These are phyloP conservation scores for Plebejus melissa DNA, from an alignment of 2,888 invertebrate genomes.

Conservation along the genomic window DNA sequence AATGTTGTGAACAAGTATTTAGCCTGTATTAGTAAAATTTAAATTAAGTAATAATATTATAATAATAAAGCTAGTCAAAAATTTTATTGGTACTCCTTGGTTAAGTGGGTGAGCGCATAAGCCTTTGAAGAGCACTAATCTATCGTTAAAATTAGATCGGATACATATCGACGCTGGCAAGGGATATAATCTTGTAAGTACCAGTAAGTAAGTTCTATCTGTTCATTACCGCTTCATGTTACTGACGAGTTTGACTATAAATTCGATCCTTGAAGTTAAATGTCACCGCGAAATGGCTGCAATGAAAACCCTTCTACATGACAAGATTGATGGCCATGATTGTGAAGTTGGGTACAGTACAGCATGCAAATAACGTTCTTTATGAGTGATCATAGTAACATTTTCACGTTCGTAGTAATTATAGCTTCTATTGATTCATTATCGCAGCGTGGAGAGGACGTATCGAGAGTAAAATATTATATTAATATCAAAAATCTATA, in stretches of 20 bases:
- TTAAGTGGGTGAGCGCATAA: neutral
- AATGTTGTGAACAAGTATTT: too few species aligned
- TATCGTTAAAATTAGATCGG: conserved; percentile 12
- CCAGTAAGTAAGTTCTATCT: conserved; percentile 10
- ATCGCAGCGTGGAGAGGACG: too few species aligned
- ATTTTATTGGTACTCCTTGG: neutral
- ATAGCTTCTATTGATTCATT: too few species aligned
- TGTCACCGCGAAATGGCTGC: conserved; percentile 1
- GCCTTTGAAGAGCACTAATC: conserved; percentile 9
- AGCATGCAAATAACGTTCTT: neutral
- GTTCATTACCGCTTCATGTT: conserved; percentile 9
- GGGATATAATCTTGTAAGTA: conserved; percentile 19
- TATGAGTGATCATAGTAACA: too few species aligned
- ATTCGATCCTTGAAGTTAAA: neutral
- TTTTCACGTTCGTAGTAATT: too few species aligned
- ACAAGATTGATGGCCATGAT: neutral
- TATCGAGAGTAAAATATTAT: too few species aligned
- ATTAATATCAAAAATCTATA: neutral
- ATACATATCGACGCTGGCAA: neutral
- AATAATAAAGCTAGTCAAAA: neutral
- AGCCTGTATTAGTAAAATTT: too few species aligned
- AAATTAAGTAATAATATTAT: too few species aligned
- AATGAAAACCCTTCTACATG: neutral
- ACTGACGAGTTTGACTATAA: conserved; percentile 15
- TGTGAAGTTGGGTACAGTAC: neutral